phyloP scores from a whole-genome alignment of 2,888 invertebrate species.

The Cheilosia urbana region DNA sequence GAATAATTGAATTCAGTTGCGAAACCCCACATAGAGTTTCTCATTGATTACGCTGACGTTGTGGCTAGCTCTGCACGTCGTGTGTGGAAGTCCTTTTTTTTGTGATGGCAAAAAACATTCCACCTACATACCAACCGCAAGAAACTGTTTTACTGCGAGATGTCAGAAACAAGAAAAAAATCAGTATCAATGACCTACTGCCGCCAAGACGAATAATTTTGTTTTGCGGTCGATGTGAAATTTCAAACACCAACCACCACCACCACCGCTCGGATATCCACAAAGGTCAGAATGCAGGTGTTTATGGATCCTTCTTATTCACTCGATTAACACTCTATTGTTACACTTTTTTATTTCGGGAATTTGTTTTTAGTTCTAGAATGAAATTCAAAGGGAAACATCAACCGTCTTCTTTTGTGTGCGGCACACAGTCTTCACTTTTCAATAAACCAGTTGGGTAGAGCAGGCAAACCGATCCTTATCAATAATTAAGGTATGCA shows the following conservation, averaged over 20 bases:
- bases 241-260: constrained; percentile 42
- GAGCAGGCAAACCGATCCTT: constrained; percentile 62
- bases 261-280: constrained; percentile 42
- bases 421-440: constrained; percentile 37
- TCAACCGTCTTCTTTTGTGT: constrained; percentile 32
- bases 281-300: constrained; percentile 68
- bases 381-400: constrained; percentile 11
- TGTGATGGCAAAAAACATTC: constrained; percentile 24
- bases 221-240: constrained; percentile 42
- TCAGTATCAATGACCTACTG: constrained; percentile 49
- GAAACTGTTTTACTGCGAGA: constrained; percentile 34
- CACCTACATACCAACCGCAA: constrained; percentile 50
- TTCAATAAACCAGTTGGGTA: constrained; percentile 57
- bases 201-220: constrained; percentile 42
- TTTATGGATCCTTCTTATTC: constrained; percentile 63
- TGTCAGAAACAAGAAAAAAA: not conserved
- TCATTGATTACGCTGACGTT: constrained; percentile 13
- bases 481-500: constrained; percentile 74
- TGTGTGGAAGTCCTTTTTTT: constrained; percentile 13
- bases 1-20: constrained; percentile 21
- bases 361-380: constrained; percentile 5
- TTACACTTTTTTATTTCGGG: constrained; percentile 58
- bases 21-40: constrained; percentile 6
- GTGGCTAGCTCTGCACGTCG: not conserved
- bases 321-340: constrained; percentile 74